phyloP scores from a whole-genome alignment of 2,888 invertebrate species.

The Pyrgus malvae region DNA sequence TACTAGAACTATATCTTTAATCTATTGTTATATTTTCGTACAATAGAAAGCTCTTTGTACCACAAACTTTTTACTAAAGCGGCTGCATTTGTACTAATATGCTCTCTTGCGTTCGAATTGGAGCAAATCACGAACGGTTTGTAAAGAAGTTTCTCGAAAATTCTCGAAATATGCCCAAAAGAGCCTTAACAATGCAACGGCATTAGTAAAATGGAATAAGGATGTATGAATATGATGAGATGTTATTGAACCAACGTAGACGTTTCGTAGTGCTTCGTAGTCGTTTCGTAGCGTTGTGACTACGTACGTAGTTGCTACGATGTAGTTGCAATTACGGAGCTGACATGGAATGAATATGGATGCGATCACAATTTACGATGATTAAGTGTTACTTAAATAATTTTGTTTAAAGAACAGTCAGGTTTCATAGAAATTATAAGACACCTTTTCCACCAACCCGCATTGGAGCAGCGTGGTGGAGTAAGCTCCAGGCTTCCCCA shows the following conservation, averaged over 20 bases:
- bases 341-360: too few relatives aligned
- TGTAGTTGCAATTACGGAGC: neutral
- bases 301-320: neutral
- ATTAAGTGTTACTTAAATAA: too few relatives aligned
- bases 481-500: too few relatives aligned
- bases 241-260: neutral
- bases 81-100: neutral
- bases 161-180: neutral
- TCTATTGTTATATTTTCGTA: neutral
- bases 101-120: neutral
- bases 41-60: constrained; percentile 3
- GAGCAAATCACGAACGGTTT: neutral
- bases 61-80: constrained; percentile 5
- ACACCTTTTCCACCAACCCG: too few relatives aligned
- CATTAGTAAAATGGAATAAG: constrained; percentile 9
- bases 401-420: too few relatives aligned
- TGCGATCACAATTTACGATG: too few relatives aligned
- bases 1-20: neutral
- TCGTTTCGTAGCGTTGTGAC: neutral
- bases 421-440: too few relatives aligned
- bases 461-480: too few relatives aligned
- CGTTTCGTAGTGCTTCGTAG: neutral
- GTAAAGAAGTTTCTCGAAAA: neutral
- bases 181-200: neutral
- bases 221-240: neutral